Evolutionary conservation across 2,797 vertebrate genomes (phyloP).

Genomic region (Yasuhikotakia modesta): DNA sequence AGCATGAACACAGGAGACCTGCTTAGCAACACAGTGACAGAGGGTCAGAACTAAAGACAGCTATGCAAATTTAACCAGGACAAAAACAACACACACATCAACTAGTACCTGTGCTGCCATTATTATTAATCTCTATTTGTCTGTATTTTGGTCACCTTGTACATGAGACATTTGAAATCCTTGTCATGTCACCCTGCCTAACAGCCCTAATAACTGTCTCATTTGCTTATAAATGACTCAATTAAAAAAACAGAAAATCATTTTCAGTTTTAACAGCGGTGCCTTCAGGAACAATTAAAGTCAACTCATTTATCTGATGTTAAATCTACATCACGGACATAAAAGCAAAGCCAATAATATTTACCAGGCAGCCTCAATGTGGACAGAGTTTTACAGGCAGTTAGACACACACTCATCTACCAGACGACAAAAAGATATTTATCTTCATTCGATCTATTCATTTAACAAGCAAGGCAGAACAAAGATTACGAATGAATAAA

Average conservation of each 20-base stretch:
- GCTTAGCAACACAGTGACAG: slow-evolving; percentile 28
- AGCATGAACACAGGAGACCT: not conserved
- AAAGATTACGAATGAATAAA: not conserved
- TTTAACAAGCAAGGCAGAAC: not conserved
- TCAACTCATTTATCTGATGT: slow-evolving; percentile 6
- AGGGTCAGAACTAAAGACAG: slow-evolving; percentile 24
- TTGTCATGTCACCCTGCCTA: not conserved
- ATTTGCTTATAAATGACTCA: slow-evolving; percentile 7
- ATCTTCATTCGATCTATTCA: not conserved
- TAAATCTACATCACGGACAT: slow-evolving; percentile 14
- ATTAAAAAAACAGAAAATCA: slow-evolving; percentile 23
- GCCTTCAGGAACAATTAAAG: slow-evolving; percentile 28
- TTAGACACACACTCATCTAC: not conserved
- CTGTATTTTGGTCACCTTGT: not conserved
- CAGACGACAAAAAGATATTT: not conserved
- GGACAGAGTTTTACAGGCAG: too few relatives aligned
- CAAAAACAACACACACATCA: not conserved
- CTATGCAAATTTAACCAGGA: not conserved
- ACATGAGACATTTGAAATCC: slow-evolving; percentile 7
- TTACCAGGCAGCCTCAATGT: slow-evolving; percentile 2
- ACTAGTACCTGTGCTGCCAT: not conserved
- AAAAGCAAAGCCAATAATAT: slow-evolving; percentile 9
- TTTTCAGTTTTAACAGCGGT: slow-evolving; percentile 9
- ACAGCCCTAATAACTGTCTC: slow-evolving; percentile 6
- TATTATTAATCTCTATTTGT: not conserved